A percentile compares a stretch with the other conserved stretches of the same genome.
phyloP scores from a whole-genome alignment of 2,113 vertebrate species.

The Plestiodon gilberti region DNA sequence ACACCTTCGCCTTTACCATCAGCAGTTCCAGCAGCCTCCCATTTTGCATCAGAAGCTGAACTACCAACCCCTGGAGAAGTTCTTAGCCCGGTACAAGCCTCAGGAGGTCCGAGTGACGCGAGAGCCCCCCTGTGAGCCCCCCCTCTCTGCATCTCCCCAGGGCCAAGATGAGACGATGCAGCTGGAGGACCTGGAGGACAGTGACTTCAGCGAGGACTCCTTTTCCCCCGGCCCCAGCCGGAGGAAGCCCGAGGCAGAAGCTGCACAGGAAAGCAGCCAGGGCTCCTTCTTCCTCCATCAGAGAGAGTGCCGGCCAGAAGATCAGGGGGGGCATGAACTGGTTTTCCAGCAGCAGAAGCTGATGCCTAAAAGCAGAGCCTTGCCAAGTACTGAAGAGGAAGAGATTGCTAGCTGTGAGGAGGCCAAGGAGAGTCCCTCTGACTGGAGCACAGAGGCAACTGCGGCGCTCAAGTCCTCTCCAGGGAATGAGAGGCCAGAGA shows the following conservation, averaged over 20 bases:
- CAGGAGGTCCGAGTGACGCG: constrained; percentile 56
- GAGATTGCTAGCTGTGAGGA: constrained; percentile 23
- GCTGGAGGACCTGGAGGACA: constrained; percentile 78
- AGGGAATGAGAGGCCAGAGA: constrained; percentile 68
- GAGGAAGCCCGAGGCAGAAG: constrained; percentile 45
- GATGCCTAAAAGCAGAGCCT: constrained; percentile 20
- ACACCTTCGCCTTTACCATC: constrained; percentile 86
- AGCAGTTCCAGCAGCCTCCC: constrained; percentile 87
- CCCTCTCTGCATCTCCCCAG: neutral
- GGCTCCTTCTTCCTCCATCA: constrained; percentile 80
- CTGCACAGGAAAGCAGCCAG: constrained; percentile 38
- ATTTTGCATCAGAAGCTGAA: constrained; percentile 75
- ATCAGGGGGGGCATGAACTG: constrained; percentile 52
- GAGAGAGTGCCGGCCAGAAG: constrained; percentile 48
- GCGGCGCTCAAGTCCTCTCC: constrained; percentile 32
- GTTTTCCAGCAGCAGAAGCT: constrained; percentile 45
- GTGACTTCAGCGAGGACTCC: constrained; percentile 84
- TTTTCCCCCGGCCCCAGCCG: constrained; percentile 72
- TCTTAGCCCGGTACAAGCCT: constrained; percentile 66
- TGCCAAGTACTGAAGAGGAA: constrained; percentile 33
- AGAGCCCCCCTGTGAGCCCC: constrained; percentile 9
- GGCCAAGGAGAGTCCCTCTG: constrained; percentile 25
- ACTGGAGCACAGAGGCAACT: constrained; percentile 59
- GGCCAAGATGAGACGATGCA: constrained; percentile 58
- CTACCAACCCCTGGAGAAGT: constrained; percentile 72